A percentile compares a stretch with the other conserved stretches of the same genome.
These are phyloP conservation scores for Microtus californicus DNA, from an alignment of 2,797 vertebrate species.

Conservation along the genomic window DNA sequence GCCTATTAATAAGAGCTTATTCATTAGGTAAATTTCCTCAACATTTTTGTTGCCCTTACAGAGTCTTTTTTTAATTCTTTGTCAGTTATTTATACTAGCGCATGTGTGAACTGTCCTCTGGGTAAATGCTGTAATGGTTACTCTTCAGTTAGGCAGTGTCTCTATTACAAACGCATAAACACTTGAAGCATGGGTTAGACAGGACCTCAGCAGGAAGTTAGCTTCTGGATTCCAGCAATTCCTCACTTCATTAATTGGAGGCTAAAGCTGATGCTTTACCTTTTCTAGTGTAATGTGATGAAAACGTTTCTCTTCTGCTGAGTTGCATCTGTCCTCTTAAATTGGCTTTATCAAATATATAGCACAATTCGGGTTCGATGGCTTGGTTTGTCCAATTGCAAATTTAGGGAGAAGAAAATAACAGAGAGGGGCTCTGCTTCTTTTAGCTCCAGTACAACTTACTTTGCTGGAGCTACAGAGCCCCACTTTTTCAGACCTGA, in stretches of 20 bases:
- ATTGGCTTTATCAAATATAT: background rate
- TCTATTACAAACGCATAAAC: background rate
- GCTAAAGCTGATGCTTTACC: slow-evolving; percentile 19
- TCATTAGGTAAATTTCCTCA: background rate
- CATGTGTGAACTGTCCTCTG: background rate
- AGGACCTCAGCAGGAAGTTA: background rate
- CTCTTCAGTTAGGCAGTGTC: background rate
- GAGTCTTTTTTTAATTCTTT: background rate
- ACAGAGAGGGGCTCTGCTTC: background rate
- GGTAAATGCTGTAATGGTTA: background rate
- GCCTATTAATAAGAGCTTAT: background rate
- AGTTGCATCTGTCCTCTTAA: background rate
- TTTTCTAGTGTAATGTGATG: background rate
- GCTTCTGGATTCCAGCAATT: background rate
- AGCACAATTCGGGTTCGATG: background rate
- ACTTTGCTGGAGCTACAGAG: background rate
- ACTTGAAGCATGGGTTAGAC: background rate
- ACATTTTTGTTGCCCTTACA: background rate
- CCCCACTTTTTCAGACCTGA: background rate
- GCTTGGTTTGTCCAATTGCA: background rate
- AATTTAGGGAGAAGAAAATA: background rate
- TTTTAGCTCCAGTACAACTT: background rate
- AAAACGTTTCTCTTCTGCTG: background rate
- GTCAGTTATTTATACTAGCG: background rate
- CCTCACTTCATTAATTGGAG: background rate